Base-by-base conservation (phyloP, 2,113 vertebrate species). In the Phalacrocorax brasilianus region DNA sequence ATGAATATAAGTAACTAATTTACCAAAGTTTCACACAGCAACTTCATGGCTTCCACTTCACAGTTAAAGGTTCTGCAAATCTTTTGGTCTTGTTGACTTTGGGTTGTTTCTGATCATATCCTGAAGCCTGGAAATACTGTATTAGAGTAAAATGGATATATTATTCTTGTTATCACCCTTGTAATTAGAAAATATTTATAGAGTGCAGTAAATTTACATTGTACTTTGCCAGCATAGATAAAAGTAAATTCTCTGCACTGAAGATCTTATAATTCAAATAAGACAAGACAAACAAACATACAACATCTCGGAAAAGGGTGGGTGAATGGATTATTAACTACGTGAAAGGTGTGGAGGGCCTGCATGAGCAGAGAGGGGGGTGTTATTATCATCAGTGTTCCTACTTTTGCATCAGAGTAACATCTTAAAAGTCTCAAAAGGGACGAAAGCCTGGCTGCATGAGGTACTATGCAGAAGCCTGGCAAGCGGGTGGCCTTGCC, bases 1-100 rank as follows among this genome's bases (percentile, higher is more conserved):
- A 93, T 93, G 92, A 95, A 91, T 96, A 82, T 85, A 96, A 96
- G 97, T 97, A 96, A 98, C 96, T 98, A 92, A 98, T 98, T 98
- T 96, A 97, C 96, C 61, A 78, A 92, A 70, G 96, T 96, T 97
- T 93, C 87, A 74, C 92, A 67, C 55, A 75, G 42, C 65, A 47
- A 38, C 47, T 97, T 89, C 85, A 70, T 38, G 77, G 63, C 91
- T 96, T 94, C 91, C 9, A 4, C 55, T 83, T 61, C 38, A 32
- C 59, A 33, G 80, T 96, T 96, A 93, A 97, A 97, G 71, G n/a
- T 89, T 97, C 73, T 19, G 33, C 77, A 45, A 79, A 76, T 61
- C 40, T 83, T 81, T 76, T 63, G 44, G 70, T 80, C 28, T 81
- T 87, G 2, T 89, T 93, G 86, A 76, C 52, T 88, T 83, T 23